phyloP scores from a whole-genome alignment of 2,888 invertebrate species.

The Gymnosoma rotundatum region DNA sequence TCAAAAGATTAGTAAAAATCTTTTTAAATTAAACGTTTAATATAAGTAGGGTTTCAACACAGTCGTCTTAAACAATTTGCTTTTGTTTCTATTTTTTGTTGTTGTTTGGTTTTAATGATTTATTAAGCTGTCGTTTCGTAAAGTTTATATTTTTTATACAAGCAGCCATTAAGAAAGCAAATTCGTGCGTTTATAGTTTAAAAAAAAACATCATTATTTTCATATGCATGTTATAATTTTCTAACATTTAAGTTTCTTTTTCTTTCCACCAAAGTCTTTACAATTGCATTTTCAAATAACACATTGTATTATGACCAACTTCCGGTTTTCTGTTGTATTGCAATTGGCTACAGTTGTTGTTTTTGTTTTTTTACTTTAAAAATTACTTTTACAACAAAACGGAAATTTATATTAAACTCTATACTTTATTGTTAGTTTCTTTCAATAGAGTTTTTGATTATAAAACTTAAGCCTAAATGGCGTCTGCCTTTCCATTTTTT shows the following conservation, averaged over 20 bases:
- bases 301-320: slow-evolving; percentile 68
- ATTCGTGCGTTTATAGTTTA: slow-evolving; percentile 51
- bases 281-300: slow-evolving; percentile 66
- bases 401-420: slow-evolving; percentile 68
- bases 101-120: slow-evolving; percentile 34
- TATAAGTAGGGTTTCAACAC: not conserved
- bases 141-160: slow-evolving; percentile 18
- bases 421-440: slow-evolving; percentile 35
- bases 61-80: not conserved
- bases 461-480: slow-evolving; percentile 54
- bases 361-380: slow-evolving; percentile 2
- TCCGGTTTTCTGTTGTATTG: slow-evolving; percentile 61
- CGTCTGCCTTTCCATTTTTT: slow-evolving; percentile 40
- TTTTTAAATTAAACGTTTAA: not conserved
- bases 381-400: slow-evolving; percentile 60
- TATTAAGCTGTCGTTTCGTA: slow-evolving; percentile 37
- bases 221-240: slow-evolving; percentile 34
- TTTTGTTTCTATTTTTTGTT: not conserved
- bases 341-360: slow-evolving; percentile 13
- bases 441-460: not conserved
- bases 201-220: slow-evolving; percentile 31
- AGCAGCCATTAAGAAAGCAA: not conserved
- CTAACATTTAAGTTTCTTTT: slow-evolving; percentile 11
- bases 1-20: not conserved
- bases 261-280: not conserved